phyloP scores from a whole-genome alignment of 2,888 invertebrate species.

The Caenorhabditis afra region DNA sequence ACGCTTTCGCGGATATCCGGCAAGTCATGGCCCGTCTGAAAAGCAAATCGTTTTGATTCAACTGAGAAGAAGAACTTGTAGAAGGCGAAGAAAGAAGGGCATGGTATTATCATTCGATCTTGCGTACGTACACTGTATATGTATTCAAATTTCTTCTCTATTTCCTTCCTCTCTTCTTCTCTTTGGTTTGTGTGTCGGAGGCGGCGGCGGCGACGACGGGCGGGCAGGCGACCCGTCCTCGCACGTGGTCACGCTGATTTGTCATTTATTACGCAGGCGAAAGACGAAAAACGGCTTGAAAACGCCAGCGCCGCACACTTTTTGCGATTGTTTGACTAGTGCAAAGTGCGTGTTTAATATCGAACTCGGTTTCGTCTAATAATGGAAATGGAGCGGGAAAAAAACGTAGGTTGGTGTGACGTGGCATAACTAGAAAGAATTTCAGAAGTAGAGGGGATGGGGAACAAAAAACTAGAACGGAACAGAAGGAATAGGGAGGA shows the following conservation, averaged over 20 bases:
- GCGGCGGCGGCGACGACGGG: too few relatives aligned
- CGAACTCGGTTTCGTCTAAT: conserved; percentile 18
- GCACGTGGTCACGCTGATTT: conserved; percentile 19
- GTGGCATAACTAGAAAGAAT: neutral
- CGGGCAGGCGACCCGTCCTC: neutral
- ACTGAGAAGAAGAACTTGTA: neutral
- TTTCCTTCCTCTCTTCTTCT: too few relatives aligned
- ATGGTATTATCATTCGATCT: conserved; percentile 26
- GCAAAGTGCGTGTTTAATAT: too few relatives aligned
- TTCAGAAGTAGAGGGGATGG: conserved; percentile 3
- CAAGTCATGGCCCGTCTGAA: conserved; percentile 49
- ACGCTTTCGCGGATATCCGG: conserved; percentile 46
- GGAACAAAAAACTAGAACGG: conserved; percentile 1
- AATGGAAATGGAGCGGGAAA: conserved; percentile 9
- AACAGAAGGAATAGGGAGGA: neutral
- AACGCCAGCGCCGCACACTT: too few relatives aligned
- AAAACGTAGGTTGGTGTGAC: too few relatives aligned
- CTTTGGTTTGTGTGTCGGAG: too few relatives aligned
- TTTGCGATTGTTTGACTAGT: conserved; percentile 1
- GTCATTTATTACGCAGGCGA: neutral
- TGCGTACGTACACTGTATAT: conserved; percentile 28
- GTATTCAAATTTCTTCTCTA: conserved; percentile 15
- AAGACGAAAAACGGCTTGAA: neutral
- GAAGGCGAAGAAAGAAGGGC: neutral
- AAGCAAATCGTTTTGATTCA: neutral